Evolutionary conservation across 1,140 invertebrate genomes (phyloP), one percentile per base, ranked within the genome.

Genomic region (Pseudachorutes palmiensis): DNA sequence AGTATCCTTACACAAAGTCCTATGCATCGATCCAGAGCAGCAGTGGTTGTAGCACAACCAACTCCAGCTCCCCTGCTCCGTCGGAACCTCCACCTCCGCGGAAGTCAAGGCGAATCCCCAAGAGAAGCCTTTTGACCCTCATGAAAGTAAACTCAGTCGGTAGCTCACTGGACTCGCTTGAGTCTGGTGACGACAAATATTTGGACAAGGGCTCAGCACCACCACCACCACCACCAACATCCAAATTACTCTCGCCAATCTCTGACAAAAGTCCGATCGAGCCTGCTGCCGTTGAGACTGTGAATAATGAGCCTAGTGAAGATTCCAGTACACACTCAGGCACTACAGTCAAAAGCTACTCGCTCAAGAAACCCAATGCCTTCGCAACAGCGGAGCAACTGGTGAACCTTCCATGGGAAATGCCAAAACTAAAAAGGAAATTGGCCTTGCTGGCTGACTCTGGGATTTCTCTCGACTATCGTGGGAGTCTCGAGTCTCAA

Each of bases 261-360:
- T 92, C 89, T 30, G 90, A 92, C 77, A 92, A 92, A 76, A 91
- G 89, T n/a, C 89, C 88, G 1, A 88, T 91, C 75, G 90, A 92
- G 75, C 89, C 88, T 36, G 24, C 16, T n/a, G 36, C n/a, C n/a
- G n/a, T n/a, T n/a, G n/a, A n/a, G n/a, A n/a, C n/a, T n/a, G n/a
- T n/a, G n/a, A n/a, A n/a, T n/a, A n/a, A n/a, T n/a, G n/a, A n/a
- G n/a, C n/a, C n/a, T n/a, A n/a, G n/a, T n/a, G n/a, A n/a, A n/a
- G n/a, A n/a, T n/a, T n/a, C n/a, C n/a, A n/a, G n/a, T n/a, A n/a
- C n/a, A n/a, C n/a, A n/a, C n/a, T n/a, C n/a, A n/a, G n/a, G n/a
- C n/a, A n/a, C n/a, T n/a, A n/a, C n/a, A n/a, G n/a, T n/a, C n/a
- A n/a, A n/a, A n/a, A n/a, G n/a, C n/a, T n/a, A n/a, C n/a, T n/a